Evolutionary conservation across 1,140 invertebrate genomes (phyloP), one percentile per base, ranked within the genome.

Genomic region (Glossosoma conforme): DNA sequence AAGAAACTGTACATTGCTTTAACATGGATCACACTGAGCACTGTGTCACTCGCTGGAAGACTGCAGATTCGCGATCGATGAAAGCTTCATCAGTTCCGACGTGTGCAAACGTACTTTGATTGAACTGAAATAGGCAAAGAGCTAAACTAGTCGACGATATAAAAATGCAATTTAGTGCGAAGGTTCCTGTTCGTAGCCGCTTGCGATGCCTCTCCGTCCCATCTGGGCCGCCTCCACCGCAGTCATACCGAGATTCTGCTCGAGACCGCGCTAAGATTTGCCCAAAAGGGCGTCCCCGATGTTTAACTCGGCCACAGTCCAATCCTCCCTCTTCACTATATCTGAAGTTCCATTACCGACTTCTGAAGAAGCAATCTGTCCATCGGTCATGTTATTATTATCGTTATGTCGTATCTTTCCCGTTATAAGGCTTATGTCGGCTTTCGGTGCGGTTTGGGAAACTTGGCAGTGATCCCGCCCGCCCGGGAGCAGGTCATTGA

Each of bases 251-350:
- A 88, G 62, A 53, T 80, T 80, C 59, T 84, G 85, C 61, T 89
- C 83, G 25, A 89, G 67, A 2, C 87, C 87, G 58, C 77, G 79
- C 86, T 86, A 90, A 3, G 77, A 77, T 64, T 84, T 75, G 32
- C 80, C 74, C 47, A 78, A 67, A 8, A 87, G 72, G 54, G 62
- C 78, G 52, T 65, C 68, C 21, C 63, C 85, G 59, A 77, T 78
- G 75, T 68, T 76, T 65, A 64, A 74, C 64, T 56, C 78, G 74
- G 62, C 77, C 51, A 77, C 67, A 59, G 65, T 76, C 66, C 68
- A 69, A 42, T 70, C 70, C 33, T 66, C 63, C 58, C 66, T 68
- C 42, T 59, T 51, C 8, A 44, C 62, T 60, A 70, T 66, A 30
- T 62, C 61, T 53, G 9, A 41, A 65, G 53, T 35, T 62, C 61